Conservation (phyloP, 1,140 invertebrate species). For the Papilio xuthus region DNA sequence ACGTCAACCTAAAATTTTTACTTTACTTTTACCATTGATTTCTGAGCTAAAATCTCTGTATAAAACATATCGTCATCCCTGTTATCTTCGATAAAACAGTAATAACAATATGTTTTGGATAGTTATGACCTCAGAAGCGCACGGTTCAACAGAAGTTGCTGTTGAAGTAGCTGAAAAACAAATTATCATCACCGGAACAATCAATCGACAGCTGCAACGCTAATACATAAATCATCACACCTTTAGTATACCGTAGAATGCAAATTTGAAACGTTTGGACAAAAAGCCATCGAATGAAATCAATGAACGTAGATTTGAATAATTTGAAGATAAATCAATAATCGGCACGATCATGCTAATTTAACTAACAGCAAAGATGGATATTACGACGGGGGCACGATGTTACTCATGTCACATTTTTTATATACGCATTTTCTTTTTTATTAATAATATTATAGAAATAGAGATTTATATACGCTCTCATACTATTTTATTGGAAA, state of each 20-base stretch:
- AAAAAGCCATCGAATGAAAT: slow-evolving; percentile 60
- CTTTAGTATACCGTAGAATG: slow-evolving; percentile 58
- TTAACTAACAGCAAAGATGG: slow-evolving; percentile 37
- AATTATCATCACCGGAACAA: not conserved
- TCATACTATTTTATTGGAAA: slow-evolving; percentile 7
- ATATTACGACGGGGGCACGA: slow-evolving; percentile 24
- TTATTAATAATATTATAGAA: not conserved
- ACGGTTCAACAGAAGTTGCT: too few species aligned
- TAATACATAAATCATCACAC: slow-evolving; percentile 43
- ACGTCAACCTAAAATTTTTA: too few species aligned
- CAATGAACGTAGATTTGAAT: slow-evolving; percentile 58
- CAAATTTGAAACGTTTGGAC: slow-evolving; percentile 52
- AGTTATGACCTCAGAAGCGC: too few species aligned
- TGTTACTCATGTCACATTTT: slow-evolving; percentile 23
- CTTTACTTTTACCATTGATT: too few species aligned
- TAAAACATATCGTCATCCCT: too few species aligned
- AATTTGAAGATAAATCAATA: slow-evolving; percentile 61
- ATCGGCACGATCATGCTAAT: slow-evolving; percentile 49
- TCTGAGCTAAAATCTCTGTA: too few species aligned
- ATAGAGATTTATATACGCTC: not conserved
- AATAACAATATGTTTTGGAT: too few species aligned
- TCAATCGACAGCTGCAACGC: slow-evolving; percentile 43
- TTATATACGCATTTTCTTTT: slow-evolving; percentile 7
- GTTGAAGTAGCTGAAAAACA: not conserved
- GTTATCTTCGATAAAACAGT: too few species aligned